A percentile compares a stretch with the other conserved stretches of the same genome.
Evolutionary conservation across 2,113 vertebrate species (phyloP).

Genomic region (Eublepharis macularius): DNA sequence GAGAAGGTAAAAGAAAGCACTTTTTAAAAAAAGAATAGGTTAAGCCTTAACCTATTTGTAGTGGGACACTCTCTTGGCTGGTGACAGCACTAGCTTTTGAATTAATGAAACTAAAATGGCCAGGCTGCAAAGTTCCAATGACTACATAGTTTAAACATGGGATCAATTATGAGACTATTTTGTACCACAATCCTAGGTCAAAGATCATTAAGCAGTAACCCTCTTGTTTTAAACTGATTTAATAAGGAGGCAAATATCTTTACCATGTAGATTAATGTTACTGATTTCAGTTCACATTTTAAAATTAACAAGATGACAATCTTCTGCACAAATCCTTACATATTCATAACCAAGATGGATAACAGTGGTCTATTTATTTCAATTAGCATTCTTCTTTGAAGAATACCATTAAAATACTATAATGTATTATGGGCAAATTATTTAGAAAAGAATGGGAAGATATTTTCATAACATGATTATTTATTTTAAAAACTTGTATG

Average conservation of each 20-base stretch:
- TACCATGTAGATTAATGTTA: constrained; percentile 2
- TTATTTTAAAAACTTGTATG: no score
- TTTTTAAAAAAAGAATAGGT: neutral
- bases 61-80: neutral
- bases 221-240: neutral
- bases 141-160: neutral
- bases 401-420: neutral
- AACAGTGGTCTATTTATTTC: neutral
- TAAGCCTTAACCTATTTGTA: neutral
- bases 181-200: neutral
- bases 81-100: neutral
- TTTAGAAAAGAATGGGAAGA: neutral
- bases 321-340: neutral
- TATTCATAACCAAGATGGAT: neutral
- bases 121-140: neutral
- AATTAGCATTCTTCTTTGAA: neutral
- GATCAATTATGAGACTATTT: neutral
- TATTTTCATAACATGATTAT: neutral
- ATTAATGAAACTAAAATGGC: constrained; percentile 2
- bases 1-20: neutral
- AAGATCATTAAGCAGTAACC: constrained; percentile 10
- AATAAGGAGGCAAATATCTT: neutral
- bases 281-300: constrained; percentile 3
- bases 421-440: neutral
- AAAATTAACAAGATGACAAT: neutral